A percentile compares a stretch with the other conserved stretches of the same genome.
Evolutionary conservation across 2,797 vertebrate species (phyloP).

Genomic region (Mycteria americana): DNA sequence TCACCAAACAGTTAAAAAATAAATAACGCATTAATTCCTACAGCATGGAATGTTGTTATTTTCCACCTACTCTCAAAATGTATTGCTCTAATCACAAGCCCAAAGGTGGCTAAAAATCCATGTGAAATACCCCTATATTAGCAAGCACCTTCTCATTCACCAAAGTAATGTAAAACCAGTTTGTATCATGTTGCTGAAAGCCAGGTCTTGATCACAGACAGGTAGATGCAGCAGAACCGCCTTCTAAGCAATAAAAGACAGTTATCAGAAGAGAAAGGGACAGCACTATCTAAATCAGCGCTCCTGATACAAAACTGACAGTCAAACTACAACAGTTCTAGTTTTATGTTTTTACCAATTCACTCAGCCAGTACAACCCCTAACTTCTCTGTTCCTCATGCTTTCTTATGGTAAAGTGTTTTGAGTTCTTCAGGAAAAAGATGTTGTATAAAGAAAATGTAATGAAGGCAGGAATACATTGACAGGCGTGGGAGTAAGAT

Average conservation of each 20-base stretch:
- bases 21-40: not conserved
- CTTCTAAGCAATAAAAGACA: not conserved
- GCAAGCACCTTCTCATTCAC: not conserved
- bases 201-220: not conserved
- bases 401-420: not conserved
- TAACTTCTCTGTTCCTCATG: not conserved
- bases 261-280: not conserved
- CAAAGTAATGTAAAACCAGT: not conserved
- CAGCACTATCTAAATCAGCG: not conserved
- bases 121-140: not conserved
- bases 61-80: not conserved
- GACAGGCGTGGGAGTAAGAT: not conserved
- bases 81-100: not conserved
- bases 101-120: not conserved
- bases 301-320: not conserved
- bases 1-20: not conserved
- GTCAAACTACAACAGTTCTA: not conserved
- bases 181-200: not conserved
- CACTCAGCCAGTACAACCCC: not conserved
- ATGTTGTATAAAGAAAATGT: not conserved
- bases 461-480: not conserved
- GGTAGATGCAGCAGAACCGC: not conserved
- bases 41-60: not conserved
- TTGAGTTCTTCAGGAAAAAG: not conserved
- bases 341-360: not conserved